Percentiles rank a stretch among this genome's conserved stretches.
Evolutionary conservation across 2,797 vertebrate genomes (phyloP).

Genomic region (Micrastur ruficollis): DNA sequence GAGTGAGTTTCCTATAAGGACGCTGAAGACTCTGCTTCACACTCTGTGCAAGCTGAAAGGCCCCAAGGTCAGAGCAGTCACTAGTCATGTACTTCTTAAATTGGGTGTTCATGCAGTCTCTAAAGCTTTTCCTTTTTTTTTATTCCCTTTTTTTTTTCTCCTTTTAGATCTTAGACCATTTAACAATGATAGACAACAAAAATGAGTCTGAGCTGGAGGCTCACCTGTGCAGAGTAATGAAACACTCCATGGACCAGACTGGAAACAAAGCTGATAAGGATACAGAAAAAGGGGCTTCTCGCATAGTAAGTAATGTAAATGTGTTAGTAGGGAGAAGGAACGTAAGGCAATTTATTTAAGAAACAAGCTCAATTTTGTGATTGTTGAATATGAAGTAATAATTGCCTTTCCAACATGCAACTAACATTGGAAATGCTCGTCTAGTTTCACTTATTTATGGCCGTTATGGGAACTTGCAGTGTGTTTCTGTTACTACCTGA

Average conservation of each 20-base stretch:
- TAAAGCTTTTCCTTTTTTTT: not conserved
- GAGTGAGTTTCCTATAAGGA: slow-evolving; percentile 93
- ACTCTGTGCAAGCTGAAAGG: slow-evolving; percentile 94
- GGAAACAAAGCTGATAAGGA: slow-evolving; percentile 87
- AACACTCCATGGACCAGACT: slow-evolving; percentile 85
- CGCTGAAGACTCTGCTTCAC: slow-evolving; percentile 92
- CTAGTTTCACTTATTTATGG: not conserved
- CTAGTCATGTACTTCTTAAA: not conserved
- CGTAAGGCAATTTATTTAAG: not conserved
- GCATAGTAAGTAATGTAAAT: slow-evolving; percentile 73
- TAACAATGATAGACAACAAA: slow-evolving; percentile 97
- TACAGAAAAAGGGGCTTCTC: slow-evolving; percentile 88
- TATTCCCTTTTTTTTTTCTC: not conserved
- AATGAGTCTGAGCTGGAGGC: slow-evolving; percentile 95
- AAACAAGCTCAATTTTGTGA: not conserved
- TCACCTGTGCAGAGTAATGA: slow-evolving; percentile 89
- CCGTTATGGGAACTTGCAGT: not conserved
- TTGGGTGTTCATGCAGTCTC: not conserved
- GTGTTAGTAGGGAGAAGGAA: not conserved
- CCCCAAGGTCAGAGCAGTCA: slow-evolving; percentile 81
- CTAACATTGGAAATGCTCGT: not conserved
- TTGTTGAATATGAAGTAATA: not conserved
- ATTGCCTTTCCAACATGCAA: not conserved
- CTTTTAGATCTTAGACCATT: slow-evolving; percentile 90
- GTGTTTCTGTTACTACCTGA: not conserved